Evolutionary conservation across 2,113 vertebrate species (phyloP).

Genomic region (Uropsilus gracilis): DNA sequence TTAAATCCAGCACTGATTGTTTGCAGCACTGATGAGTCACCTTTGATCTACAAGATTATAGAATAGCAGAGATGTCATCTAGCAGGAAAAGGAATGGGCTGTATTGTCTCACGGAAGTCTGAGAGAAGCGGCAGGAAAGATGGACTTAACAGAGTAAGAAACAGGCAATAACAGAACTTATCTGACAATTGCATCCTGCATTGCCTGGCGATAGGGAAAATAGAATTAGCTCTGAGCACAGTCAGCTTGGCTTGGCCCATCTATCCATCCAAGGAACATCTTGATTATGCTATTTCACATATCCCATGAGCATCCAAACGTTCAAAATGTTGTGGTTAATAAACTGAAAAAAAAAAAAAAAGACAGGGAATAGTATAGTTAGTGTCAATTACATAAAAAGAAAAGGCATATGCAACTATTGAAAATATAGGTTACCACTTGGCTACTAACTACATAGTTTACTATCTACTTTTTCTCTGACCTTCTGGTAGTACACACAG

Average conservation of each 20-base stretch:
- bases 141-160: background rate
- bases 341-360: background rate
- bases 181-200: background rate
- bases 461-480: background rate
- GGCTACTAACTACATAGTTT: background rate
- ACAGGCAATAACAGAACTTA: background rate
- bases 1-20: background rate
- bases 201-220: accelerated
- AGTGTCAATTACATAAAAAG: background rate
- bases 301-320: background rate
- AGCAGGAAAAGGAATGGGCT: background rate
- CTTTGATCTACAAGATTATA: background rate
- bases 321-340: background rate
- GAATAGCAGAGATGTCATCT: background rate
- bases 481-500: background rate
- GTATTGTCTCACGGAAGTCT: background rate
- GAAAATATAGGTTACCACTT: background rate
- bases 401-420: background rate
- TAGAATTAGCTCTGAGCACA: background rate
- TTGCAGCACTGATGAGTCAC: background rate
- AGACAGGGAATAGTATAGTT: background rate
- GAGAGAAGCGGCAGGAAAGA: background rate
- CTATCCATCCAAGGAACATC: background rate
- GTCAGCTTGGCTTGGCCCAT: background rate
- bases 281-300: background rate